These are phyloP conservation scores for Hypanus sabinus DNA, from an alignment of 2,113 vertebrate genomes.

Conservation along the genomic window DNA sequence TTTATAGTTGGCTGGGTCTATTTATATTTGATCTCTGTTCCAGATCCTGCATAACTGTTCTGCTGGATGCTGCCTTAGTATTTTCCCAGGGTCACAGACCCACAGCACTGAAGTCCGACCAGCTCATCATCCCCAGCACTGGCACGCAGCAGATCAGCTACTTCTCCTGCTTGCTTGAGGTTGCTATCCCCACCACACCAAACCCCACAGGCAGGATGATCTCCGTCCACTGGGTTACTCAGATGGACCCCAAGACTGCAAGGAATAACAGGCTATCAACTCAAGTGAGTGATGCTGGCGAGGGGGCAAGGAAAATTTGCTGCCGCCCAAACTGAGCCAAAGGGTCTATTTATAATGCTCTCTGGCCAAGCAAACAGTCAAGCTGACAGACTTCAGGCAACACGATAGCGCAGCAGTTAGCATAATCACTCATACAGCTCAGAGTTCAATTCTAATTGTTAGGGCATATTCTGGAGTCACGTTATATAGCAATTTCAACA, in stretches of 20 bases:
- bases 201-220: no score
- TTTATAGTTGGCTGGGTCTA: neutral
- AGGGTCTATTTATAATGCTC: neutral
- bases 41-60: neutral
- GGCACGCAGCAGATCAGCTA: neutral
- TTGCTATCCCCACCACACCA: no score
- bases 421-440: no score
- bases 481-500: no score
- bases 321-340: neutral
- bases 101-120: neutral
- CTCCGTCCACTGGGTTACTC: neutral
- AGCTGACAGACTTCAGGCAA: neutral
- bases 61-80: no score
- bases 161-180: no score
- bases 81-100: neutral
- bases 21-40: neutral
- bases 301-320: neutral
- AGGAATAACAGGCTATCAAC: neutral
- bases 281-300: neutral
- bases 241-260: neutral
- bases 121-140: neutral
- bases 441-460: no score
- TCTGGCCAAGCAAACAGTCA: neutral
- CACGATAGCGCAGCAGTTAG: no score
- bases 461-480: no score